Base-by-base conservation (phyloP, 2,888 invertebrate species). In the Lithosia quadra region DNA sequence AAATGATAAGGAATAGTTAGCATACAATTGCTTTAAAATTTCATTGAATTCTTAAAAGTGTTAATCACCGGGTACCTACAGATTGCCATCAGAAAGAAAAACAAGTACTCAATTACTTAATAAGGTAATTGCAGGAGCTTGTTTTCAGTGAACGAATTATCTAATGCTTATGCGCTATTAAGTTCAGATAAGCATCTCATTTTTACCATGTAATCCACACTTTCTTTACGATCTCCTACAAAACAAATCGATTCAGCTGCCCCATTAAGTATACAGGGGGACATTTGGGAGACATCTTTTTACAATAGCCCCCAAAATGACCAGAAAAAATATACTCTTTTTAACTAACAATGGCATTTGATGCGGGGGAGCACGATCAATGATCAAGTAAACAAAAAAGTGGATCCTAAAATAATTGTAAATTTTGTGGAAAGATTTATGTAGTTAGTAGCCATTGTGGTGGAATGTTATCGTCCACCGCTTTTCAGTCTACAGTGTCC, bases 311-410 rank as follows among this genome's bases (percentile, higher is more conserved):
- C 87, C 89, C 80, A 87, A 91, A 94, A 93, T 92, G 91, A 92
- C 92, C 92, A 91, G 91, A 93, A 94, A 94, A 94, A 95, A 91
- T 83, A 74, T 67, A 83, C 88, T 90, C 90, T 91, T 91, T 92
- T 92, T 90, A 88, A 87, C 82, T 74, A 80, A 92, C 93, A 94
- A 95, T 89, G 78, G 91, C 61, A 77, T 80, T 87, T 89, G 89
- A 91, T 89, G 94, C 88, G 94, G 90, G 94, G 95, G 94, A 92
- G 94, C 93, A 93, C 92, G 90, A 91, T 91, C 91, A 89, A 91
- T 93, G 88, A 93, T 92, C 90, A 82, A 76, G 78, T 76, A 74
- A 75, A 82, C 77, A 85, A 90, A 91, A 88, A 91, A 92, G 88
- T 79, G 76, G 74, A 81, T 84, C 83, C 87, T 91, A 91, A 92